These are phyloP conservation scores for Siphonodentalium dalli DNA, from an alignment of 2,888 invertebrate species.

Conservation along the genomic window DNA sequence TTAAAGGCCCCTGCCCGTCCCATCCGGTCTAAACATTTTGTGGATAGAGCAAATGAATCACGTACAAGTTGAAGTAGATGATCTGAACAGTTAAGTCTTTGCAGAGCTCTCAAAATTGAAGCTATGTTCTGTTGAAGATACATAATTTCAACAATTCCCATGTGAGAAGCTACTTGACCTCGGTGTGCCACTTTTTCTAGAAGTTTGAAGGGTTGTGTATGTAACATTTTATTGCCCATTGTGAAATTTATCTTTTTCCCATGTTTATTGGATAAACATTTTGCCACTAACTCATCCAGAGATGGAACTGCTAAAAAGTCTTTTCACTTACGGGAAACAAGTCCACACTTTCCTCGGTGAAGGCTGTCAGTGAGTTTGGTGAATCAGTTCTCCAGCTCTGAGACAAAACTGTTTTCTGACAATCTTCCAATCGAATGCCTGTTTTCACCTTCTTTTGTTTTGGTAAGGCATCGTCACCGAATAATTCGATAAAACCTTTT, in stretches of 20 bases:
- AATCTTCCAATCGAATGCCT: no score
- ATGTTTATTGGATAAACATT: no score
- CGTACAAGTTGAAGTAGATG: not conserved
- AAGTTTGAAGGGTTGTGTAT: not conserved
- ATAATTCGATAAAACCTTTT: no score
- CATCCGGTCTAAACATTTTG: not conserved
- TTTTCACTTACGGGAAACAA: no score
- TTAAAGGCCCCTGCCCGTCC: not conserved
- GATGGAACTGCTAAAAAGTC: not conserved
- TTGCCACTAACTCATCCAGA: no score
- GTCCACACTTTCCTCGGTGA: no score
- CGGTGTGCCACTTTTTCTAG: not conserved
- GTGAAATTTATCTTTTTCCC: not conserved
- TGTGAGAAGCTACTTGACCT: not conserved
- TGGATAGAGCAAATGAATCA: not conserved
- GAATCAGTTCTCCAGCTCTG: no score
- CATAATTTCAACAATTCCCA: no score
- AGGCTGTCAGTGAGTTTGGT: no score
- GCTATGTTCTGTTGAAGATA: not conserved
- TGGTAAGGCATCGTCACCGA: no score
- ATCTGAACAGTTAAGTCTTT: not conserved
- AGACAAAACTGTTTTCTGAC: no score
- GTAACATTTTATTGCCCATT: not conserved
- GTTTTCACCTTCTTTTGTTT: no score
- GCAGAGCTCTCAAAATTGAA: not conserved